Conservation (phyloP, 1,140 invertebrate species). For the Lamellibrachia luymesi region DNA sequence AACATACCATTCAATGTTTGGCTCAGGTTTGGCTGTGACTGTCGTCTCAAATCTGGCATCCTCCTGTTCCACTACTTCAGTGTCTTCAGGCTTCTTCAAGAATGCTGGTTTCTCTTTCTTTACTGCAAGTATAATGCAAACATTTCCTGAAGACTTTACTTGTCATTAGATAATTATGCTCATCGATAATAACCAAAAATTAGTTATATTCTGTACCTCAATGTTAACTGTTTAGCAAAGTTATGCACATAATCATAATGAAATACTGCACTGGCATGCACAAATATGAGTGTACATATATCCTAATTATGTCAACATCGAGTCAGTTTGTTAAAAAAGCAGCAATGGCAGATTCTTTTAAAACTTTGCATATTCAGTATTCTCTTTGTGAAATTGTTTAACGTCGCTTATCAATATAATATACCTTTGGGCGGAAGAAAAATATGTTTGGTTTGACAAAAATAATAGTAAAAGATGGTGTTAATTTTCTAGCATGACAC, state of each 20-base stretch:
- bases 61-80: slow-evolving; percentile 46
- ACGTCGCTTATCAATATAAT: neutral
- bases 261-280: neutral
- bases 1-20: slow-evolving; percentile 48
- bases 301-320: neutral
- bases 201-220: neutral
- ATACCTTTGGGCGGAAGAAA: neutral
- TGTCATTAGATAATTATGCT: neutral
- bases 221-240: neutral
- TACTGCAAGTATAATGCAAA: slow-evolving; percentile 39
- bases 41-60: slow-evolving; percentile 55
- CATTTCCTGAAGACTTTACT: neutral
- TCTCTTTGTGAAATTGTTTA: neutral
- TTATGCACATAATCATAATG: neutral
- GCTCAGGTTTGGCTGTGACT: slow-evolving; percentile 53
- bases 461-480: neutral
- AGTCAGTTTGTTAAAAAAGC: neutral
- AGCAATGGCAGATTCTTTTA: neutral
- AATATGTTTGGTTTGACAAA: neutral
- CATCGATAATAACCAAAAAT: neutral
- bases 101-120: slow-evolving; percentile 55
- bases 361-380: neutral
- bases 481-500: neutral
- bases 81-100: slow-evolving; percentile 48
- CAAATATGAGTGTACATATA: neutral